Evolutionary conservation across 2,888 invertebrate species (phyloP), one percentile per base, ranked within the genome.

Genomic region (Lasioglossum leucozonium): DNA sequence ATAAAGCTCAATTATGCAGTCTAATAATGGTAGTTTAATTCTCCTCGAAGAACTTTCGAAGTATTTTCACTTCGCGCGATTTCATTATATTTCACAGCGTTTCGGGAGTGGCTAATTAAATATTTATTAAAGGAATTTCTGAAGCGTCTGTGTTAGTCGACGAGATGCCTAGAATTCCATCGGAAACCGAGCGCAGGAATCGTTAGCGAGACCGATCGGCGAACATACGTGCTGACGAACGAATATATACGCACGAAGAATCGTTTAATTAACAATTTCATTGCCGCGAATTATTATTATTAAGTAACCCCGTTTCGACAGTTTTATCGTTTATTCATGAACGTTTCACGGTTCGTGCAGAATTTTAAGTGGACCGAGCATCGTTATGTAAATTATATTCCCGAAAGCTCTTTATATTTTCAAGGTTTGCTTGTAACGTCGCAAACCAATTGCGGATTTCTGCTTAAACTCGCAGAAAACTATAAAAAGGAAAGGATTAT

Each of bases 101-200:
- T 51, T n/a, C 34, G n/a, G n/a, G 5, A 34, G n/a, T 2, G 51
- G 37, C 44, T 76, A 76, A 76, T 76, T 65, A 34, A 76, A 67
- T 67, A 44, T 67, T 67, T n/a, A 18, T 34, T 10, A 22, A 67
- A 37, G 22, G 44, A 37, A n/a, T 75, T 75, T 58, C 26, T 26
- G 5, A 16, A 40, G 34, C 18, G 16, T 16, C 30, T 37, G 34
- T 13, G 34, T 13, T 51, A 37, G 51, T 5, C 16, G 42, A 6
- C 34, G 34, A 47, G 16, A 65, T n/a, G n/a, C 65, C 6, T 30
- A 22, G n/a, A 34, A 76, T 76, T 34, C 44, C 76, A 34, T n/a
- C 42, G 51, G 6, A 37, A 5, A n/a, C n/a, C 34, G n/a, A 47
- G 22, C 72, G 22, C 72, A 22, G 3, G 5, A 6, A 51, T 73